These are phyloP conservation scores for Montipora capricornis DNA, from an alignment of 64 coral and sea anemone species.

Conservation along the genomic window DNA sequence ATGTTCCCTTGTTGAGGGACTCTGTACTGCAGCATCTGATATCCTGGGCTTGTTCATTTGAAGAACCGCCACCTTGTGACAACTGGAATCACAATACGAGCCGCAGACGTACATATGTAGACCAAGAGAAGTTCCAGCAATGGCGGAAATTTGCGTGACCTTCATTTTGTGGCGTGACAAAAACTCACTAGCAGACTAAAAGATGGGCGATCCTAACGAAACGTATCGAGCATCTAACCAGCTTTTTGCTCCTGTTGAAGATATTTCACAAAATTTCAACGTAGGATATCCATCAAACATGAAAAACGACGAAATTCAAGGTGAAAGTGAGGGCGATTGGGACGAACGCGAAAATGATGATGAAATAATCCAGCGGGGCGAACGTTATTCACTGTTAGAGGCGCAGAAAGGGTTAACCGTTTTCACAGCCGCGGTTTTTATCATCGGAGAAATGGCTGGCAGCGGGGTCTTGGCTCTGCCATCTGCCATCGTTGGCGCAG, in stretches of 20 bases:
- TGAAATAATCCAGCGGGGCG: background rate
- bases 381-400: background rate
- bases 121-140: too few relatives aligned
- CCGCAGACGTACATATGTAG: too few relatives aligned
- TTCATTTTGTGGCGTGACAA: background rate
- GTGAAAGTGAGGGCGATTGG: background rate
- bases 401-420: conserved; percentile 76
- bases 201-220: background rate
- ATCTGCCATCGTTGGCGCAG: conserved; percentile 74
- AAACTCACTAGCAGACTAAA: background rate
- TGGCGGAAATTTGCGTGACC: background rate
- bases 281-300: background rate
- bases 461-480: conserved; percentile 88
- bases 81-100: too few relatives aligned
- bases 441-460: conserved; percentile 95
- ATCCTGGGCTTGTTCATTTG: too few relatives aligned
- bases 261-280: background rate
- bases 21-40: too few relatives aligned
- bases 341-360: background rate
- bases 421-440: conserved; percentile 88
- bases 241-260: conserved; percentile 31
- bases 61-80: too few relatives aligned
- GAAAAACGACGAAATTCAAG: background rate
- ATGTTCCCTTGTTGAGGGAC: too few relatives aligned
- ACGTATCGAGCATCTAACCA: background rate